These are phyloP conservation scores for Drosophila mettleri DNA, from an alignment of 2,888 invertebrate genomes.

Conservation along the genomic window DNA sequence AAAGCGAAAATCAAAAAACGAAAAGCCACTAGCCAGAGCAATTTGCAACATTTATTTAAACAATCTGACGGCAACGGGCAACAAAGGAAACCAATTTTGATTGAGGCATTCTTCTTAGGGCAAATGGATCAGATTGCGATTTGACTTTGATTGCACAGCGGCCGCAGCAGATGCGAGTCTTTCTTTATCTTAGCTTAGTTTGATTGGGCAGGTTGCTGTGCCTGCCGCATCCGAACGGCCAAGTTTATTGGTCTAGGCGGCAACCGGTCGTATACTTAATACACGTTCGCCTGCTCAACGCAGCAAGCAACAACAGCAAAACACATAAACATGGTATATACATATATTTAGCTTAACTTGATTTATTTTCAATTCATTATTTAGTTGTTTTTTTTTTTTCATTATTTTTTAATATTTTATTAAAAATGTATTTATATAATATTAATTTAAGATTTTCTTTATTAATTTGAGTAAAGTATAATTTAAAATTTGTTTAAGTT, in stretches of 20 bases:
- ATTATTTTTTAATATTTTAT: too few species aligned
- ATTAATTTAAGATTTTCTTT: too few species aligned
- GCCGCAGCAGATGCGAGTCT: slow-evolving; percentile 5
- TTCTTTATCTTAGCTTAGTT: slow-evolving; percentile 1
- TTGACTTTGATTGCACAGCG: slow-evolving; percentile 39
- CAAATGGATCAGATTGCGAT: slow-evolving; percentile 54
- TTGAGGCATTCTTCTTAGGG: slow-evolving; percentile 49
- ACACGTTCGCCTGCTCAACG: background rate
- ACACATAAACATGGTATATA: background rate
- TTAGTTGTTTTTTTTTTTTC: too few species aligned
- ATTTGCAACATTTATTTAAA: slow-evolving; percentile 60
- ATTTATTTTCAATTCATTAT: too few species aligned
- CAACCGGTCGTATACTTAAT: slow-evolving; percentile 38
- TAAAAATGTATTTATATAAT: too few species aligned
- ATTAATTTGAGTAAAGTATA: too few species aligned
- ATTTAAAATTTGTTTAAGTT: too few species aligned
- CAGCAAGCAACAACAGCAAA: background rate
- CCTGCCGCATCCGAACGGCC: slow-evolving; percentile 18
- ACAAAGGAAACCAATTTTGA: slow-evolving; percentile 44
- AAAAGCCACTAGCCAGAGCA: slow-evolving; percentile 36
- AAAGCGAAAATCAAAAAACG: slow-evolving; percentile 1
- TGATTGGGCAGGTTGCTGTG: slow-evolving; percentile 35
- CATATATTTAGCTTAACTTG: background rate
- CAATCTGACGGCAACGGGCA: slow-evolving; percentile 48
- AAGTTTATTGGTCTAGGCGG: background rate